A percentile compares a stretch with the other conserved stretches of the same genome.
phyloP scores from a whole-genome alignment of 64 coral and sea anemone genomes.

The Porites lutea region DNA sequence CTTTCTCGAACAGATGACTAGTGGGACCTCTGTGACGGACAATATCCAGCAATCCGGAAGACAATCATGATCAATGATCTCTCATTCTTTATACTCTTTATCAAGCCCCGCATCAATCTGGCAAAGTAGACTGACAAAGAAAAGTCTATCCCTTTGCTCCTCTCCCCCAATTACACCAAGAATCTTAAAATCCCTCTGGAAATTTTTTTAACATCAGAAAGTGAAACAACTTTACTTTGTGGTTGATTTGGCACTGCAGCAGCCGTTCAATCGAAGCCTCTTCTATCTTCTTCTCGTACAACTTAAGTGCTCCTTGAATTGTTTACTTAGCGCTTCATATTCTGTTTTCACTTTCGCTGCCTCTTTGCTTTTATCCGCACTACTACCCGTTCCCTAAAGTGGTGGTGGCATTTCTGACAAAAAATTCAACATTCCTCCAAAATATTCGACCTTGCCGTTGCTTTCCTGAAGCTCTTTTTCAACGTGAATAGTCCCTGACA shows the following conservation, averaged over 20 bases:
- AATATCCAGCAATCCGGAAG: background rate
- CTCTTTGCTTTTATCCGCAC: background rate
- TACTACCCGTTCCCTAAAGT: background rate
- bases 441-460: conserved; percentile 4
- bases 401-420: background rate
- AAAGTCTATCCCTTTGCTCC: conserved; percentile 50
- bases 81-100: conserved; percentile 52
- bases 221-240: background rate
- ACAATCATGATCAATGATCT: conserved; percentile 41
- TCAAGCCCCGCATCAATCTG: conserved; percentile 67
- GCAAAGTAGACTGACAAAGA: conserved; percentile 51
- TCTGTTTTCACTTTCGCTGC: background rate
- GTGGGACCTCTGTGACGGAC: background rate
- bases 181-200: conserved; percentile 49
- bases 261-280: background rate
- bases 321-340: background rate
- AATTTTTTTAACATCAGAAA: conserved; percentile 16
- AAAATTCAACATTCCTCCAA: background rate
- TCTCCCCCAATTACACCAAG: background rate
- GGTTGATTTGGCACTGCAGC: background rate
- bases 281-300: background rate
- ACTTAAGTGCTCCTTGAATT: conserved; percentile 18
- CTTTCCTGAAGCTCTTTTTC: background rate
- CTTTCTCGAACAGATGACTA: background rate
- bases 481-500: background rate